These are phyloP conservation scores for Matsumurasca onukii DNA, from an alignment of 1,140 invertebrate genomes.

Conservation along the genomic window DNA sequence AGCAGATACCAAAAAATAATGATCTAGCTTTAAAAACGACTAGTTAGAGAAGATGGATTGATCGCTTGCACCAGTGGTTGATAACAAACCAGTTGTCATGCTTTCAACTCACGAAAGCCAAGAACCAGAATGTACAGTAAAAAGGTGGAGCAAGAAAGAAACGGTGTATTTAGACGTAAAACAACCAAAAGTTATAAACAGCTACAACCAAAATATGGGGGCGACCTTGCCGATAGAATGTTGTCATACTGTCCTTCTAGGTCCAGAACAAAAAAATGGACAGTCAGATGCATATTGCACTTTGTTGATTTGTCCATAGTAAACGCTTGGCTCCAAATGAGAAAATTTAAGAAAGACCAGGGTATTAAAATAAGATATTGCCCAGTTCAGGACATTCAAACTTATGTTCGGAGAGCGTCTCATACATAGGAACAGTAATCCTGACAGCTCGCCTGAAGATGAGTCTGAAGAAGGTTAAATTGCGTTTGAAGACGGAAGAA, in stretches of 20 bases:
- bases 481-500: no score
- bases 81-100: no score
- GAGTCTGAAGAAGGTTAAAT: no score
- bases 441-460: background rate
- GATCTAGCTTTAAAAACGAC: no score
- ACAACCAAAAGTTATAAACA: slow-evolving; percentile 40
- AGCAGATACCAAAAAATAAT: no score
- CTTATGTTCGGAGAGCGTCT: slow-evolving; percentile 9
- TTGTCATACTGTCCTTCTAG: slow-evolving; percentile 36
- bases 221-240: slow-evolving; percentile 37
- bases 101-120: no score
- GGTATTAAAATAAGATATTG: slow-evolving; percentile 22
- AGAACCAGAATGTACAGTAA: slow-evolving; percentile 33
- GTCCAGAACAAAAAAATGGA: slow-evolving; percentile 37
- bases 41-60: no score
- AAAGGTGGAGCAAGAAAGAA: slow-evolving; percentile 43
- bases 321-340: slow-evolving; percentile 34
- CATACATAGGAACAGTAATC: slow-evolving; percentile 9
- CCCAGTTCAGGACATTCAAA: slow-evolving; percentile 30
- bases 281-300: slow-evolving; percentile 35
- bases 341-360: slow-evolving; percentile 15
- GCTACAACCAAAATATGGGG: slow-evolving; percentile 46
- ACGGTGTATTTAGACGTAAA: slow-evolving; percentile 40
- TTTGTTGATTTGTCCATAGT: slow-evolving; percentile 34
- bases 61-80: no score